A percentile compares a stretch with the other conserved stretches of the same genome.
These are phyloP conservation scores for Columba guinea DNA, from an alignment of 2,797 vertebrate species.

Conservation along the genomic window DNA sequence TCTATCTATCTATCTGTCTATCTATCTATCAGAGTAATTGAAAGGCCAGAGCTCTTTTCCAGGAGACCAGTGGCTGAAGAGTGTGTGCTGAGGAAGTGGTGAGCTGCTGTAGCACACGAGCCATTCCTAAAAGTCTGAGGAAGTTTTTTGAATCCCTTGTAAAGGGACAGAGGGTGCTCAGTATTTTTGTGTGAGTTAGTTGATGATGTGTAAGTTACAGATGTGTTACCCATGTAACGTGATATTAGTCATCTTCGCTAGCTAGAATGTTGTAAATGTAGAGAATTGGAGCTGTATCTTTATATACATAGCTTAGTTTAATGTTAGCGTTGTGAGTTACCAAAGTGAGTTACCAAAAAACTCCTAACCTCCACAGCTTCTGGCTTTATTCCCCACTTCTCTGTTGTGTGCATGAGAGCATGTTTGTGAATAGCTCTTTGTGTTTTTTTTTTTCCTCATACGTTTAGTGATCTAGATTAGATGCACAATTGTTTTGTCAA, in stretches of 20 bases:
- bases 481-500: neutral
- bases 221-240: neutral
- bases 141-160: neutral
- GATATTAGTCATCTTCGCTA: neutral
- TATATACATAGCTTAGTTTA: neutral
- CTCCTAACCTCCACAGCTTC: neutral
- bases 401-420: neutral
- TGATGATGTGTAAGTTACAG: neutral
- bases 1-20: no score
- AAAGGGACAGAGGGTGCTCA: neutral
- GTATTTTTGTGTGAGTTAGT: neutral
- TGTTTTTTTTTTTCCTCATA: neutral
- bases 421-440: neutral
- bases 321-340: neutral
- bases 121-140: neutral
- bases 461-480: neutral
- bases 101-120: neutral
- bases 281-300: neutral
- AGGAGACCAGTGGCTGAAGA: neutral
- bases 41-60: neutral
- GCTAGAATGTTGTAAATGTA: neutral
- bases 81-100: neutral
- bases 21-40: neutral
- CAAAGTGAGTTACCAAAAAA: neutral
- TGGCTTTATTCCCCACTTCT: neutral